Percentiles rank a stretch among this genome's conserved stretches.
Evolutionary conservation across 2,113 vertebrate genomes (phyloP).

Genomic region (Galbula dea): DNA sequence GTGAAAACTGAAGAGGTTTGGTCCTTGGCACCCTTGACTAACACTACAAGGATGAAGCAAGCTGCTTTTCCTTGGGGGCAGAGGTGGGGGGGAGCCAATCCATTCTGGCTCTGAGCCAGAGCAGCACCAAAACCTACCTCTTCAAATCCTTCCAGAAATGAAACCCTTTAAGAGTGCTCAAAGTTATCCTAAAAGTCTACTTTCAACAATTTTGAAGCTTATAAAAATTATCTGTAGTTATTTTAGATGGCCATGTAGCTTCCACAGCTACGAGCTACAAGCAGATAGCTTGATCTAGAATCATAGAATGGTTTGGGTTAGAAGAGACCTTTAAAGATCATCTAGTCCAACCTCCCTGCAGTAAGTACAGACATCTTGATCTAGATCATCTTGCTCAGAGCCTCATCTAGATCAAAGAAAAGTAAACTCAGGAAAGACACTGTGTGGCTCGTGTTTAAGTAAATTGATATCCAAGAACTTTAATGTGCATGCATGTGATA

Average conservation of each 20-base stretch:
- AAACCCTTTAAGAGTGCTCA: background rate
- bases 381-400: no score
- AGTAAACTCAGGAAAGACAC: background rate
- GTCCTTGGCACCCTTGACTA: background rate
- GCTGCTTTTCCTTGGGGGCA: background rate
- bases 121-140: background rate
- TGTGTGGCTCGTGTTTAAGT: background rate
- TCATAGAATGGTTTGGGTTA: no score
- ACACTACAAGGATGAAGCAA: fast-evolving
- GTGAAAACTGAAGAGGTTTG: fast-evolving
- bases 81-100: no score
- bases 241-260: background rate
- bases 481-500: no score
- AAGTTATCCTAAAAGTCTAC: background rate
- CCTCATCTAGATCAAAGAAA: background rate
- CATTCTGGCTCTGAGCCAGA: background rate
- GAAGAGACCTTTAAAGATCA: no score
- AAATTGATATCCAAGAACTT: background rate
- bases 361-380: no score
- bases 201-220: background rate
- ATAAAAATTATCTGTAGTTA: background rate
- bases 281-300: background rate
- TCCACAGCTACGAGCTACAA: background rate
- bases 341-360: no score
- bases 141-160: background rate